Evolutionary conservation across 2,797 vertebrate genomes (phyloP).

Genomic region (Lacerta viridis): DNA sequence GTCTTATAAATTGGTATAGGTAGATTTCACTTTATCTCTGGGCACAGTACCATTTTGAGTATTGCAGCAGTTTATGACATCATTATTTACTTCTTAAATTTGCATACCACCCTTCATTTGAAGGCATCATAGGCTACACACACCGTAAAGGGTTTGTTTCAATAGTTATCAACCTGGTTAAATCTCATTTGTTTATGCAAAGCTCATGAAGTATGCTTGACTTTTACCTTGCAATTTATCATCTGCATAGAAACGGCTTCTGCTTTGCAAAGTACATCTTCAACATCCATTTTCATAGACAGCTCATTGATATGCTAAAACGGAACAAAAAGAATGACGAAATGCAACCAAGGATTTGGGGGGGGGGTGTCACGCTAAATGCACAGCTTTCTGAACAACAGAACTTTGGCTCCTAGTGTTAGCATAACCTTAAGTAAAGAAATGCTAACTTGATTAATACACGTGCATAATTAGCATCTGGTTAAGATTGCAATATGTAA

Average conservation of each 20-base stretch:
- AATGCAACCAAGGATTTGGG: conserved; percentile 19
- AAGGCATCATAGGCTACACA: neutral
- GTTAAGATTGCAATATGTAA: neutral
- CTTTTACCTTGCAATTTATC: conserved; percentile 90
- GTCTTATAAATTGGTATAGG: neutral
- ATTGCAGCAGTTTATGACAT: neutral
- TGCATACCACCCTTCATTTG: no score
- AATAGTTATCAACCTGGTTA: neutral
- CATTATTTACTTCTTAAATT: no score
- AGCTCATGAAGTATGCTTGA: conserved; percentile 24
- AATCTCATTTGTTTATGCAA: conserved; percentile 30
- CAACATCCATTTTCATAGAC: conserved; percentile 96
- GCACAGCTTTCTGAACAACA: neutral
- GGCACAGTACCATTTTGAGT: neutral
- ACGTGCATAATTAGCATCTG: neutral
- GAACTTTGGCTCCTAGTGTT: neutral
- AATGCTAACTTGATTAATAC: neutral
- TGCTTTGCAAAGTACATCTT: conserved; percentile 92
- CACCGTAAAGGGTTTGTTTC: neutral
- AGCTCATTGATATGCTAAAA: conserved; percentile 97
- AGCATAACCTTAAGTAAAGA: neutral
- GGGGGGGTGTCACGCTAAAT: neutral
- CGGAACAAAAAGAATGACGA: conserved; percentile 65
- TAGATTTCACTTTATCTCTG: neutral
- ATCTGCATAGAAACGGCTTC: conserved; percentile 95